Percentiles rank a stretch among this genome's conserved stretches.
Evolutionary conservation across 2,888 invertebrate genomes (phyloP).

Genomic region (Homarus gammarus): DNA sequence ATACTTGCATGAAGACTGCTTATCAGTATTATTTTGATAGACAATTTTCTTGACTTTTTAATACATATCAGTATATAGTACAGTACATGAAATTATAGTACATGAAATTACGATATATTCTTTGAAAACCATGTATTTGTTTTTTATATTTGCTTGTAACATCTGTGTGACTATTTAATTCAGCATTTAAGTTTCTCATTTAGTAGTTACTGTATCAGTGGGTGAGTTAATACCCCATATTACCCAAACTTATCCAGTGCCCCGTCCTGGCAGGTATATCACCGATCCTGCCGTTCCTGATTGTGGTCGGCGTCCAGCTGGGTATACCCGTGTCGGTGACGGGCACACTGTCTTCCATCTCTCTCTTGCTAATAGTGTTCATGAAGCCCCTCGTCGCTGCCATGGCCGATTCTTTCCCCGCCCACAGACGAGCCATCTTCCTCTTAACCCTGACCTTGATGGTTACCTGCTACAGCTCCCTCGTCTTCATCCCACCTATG

Average conservation of each 20-base stretch:
- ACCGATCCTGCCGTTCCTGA: constrained; percentile 70
- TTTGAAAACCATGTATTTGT: too few species aligned
- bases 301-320: constrained; percentile 66
- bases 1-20: too few species aligned
- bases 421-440: constrained; percentile 41
- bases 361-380: constrained; percentile 54
- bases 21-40: too few species aligned
- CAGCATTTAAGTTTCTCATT: too few species aligned
- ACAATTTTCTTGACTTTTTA: too few species aligned
- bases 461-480: constrained; percentile 36
- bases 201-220: too few species aligned
- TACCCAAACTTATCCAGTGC: neutral
- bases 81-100: too few species aligned
- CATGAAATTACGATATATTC: too few species aligned
- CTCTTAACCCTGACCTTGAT: constrained; percentile 30
- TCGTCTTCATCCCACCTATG: constrained; percentile 49
- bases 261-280: constrained; percentile 44
- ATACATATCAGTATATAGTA: too few species aligned
- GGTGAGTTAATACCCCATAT: too few species aligned
- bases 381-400: constrained; percentile 63
- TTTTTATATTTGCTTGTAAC: too few species aligned
- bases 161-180: too few species aligned
- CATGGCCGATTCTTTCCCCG: constrained; percentile 55
- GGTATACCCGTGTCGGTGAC: constrained; percentile 67
- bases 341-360: constrained; percentile 45